Base-by-base conservation (phyloP, 1,140 invertebrate genomes). In the Ericerus pela region DNA sequence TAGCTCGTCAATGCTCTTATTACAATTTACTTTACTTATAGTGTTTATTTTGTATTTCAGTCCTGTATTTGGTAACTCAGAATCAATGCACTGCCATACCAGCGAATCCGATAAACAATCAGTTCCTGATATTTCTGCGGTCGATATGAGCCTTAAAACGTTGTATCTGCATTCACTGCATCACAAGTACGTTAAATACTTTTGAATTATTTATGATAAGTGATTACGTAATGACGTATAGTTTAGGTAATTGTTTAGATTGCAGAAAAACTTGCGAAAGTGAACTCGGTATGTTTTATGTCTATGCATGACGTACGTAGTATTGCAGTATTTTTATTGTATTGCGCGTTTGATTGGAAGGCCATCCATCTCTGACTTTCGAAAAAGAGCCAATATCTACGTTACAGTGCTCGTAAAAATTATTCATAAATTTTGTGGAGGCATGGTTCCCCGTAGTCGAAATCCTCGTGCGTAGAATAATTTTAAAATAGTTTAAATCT, bases 91-190 rank as follows among this genome's bases (percentile, higher is more conserved):
- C 36, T n/a, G n/a, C n/a, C n/a, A n/a, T n/a, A n/a, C n/a, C n/a
- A 18, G 36, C 4, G 36, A 38, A 38, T 14, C n/a, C 14, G 20
- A 14, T 5, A 16, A 16, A n/a, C n/a, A 6, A 14, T 18, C 26
- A 47, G 20, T 24, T 47, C 20, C 12, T 47, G 41, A 47, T 24
- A 24, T 24, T 24, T 24, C 41, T 2, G 8, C 12, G 8, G 41
- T 47, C 41, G 41, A 47, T 16, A 47, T 47, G 41, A 47, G 41
- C 41, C 22, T 47, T 4, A 24, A 47, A 10, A 47, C 41, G 4
- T 24, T 47, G 14, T 47, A 47, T 47, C 41, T 47, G 22, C 20
- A 47, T 24, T 8, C 10, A 10, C 2, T 47, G 3, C 41, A 47
- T 24, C 41, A 47, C 14, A 47, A 14, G 41, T 47, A 24, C 4